Percentiles rank a stretch among this genome's conserved stretches.
These are phyloP conservation scores for Echeneis naucrates DNA, from an alignment of 2,797 vertebrate species.

Conservation along the genomic window DNA sequence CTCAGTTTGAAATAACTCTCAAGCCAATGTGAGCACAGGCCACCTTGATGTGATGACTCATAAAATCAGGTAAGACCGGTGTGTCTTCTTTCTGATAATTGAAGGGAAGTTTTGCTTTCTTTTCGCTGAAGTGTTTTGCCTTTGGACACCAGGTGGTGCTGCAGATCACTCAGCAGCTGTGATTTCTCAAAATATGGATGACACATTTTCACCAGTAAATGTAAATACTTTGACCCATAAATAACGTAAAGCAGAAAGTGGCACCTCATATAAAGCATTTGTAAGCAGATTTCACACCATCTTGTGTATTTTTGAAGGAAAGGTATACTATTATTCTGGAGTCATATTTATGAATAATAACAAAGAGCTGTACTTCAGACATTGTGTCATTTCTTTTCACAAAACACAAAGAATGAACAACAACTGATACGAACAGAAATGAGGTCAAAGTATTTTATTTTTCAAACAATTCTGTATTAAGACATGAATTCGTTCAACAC, in stretches of 20 bases:
- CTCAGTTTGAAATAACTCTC: neutral
- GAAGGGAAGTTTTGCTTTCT: too few species aligned
- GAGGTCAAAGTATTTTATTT: conserved; percentile 85
- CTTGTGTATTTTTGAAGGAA: neutral
- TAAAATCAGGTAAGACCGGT: neutral
- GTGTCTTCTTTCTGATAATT: neutral
- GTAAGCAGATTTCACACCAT: neutral
- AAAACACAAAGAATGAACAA: conserved; percentile 31
- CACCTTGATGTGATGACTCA: neutral
- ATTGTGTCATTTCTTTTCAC: neutral
- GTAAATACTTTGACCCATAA: neutral
- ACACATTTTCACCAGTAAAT: neutral
- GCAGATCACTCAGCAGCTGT: conserved; percentile 5
- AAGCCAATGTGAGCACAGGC: too few species aligned
- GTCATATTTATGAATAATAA: neutral
- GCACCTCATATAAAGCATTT: neutral
- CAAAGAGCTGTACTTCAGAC: neutral
- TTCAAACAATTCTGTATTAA: conserved; percentile 86
- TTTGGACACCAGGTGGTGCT: conserved; percentile 45
- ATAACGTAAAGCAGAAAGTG: neutral
- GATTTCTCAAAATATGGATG: neutral
- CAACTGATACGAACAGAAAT: conserved; percentile 38
- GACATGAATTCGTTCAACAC: conserved; percentile 86
- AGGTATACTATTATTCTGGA: neutral
- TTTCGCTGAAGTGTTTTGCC: neutral